These are phyloP conservation scores for Orbicella faveolata DNA, from an alignment of 64 coral and sea anemone species.

Conservation along the genomic window DNA sequence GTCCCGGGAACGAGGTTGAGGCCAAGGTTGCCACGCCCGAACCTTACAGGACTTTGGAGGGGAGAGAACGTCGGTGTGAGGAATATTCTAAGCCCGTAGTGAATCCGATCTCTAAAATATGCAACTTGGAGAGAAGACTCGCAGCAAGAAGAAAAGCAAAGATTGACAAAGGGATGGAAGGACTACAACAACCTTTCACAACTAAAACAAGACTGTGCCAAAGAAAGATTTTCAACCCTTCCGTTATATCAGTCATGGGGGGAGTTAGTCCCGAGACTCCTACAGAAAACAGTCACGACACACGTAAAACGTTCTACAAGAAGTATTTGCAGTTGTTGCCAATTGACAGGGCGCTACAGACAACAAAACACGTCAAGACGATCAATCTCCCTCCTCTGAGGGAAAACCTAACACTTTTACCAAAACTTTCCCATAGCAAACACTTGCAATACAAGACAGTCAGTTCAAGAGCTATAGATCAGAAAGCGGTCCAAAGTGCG, in stretches of 20 bases:
- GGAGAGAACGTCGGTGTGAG: background rate
- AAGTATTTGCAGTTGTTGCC: background rate
- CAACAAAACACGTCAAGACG: background rate
- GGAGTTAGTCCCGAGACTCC: background rate
- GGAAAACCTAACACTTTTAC: background rate
- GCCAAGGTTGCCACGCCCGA: background rate
- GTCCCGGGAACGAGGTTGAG: background rate
- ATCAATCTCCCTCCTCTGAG: background rate
- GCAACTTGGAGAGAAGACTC: conserved; percentile 3
- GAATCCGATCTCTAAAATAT: background rate
- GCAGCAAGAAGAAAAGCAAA: background rate
- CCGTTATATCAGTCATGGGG: background rate
- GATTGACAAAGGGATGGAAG: background rate
- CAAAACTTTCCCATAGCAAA: background rate
- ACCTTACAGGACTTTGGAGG: background rate
- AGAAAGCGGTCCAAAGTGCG: no score
- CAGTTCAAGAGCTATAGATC: no score
- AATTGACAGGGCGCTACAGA: background rate
- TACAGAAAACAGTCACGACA: no score
- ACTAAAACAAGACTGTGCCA: background rate
- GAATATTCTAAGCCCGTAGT: background rate
- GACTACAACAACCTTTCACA: background rate
- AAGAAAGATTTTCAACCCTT: conserved; percentile 1
- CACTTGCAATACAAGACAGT: no score
- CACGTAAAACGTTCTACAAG: background rate